Conservation (phyloP, 2,113 vertebrate species). For the Setophaga petechia region DNA sequence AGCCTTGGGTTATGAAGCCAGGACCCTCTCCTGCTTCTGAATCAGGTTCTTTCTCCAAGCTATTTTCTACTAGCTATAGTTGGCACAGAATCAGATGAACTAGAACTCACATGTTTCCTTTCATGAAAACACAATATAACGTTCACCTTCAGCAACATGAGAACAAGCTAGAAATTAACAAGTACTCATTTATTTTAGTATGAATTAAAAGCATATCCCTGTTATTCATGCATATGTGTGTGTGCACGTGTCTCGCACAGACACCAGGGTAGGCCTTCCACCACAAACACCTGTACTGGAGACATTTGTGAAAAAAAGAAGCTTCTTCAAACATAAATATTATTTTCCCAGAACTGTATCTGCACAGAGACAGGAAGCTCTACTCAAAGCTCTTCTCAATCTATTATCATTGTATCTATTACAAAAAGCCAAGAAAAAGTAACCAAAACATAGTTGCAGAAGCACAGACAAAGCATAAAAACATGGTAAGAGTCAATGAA, state of each 20-base stretch:
- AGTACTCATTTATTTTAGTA: not conserved
- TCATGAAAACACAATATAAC: not conserved
- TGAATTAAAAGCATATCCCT: not conserved
- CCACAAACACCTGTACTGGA: not conserved
- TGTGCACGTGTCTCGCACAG: rapidly evolving
- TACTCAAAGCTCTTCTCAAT: not conserved
- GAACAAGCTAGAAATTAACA: not conserved
- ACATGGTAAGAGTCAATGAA: not conserved
- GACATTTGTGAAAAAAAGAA: not conserved
- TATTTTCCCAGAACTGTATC: not conserved
- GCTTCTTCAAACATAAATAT: not conserved
- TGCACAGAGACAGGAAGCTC: not conserved
- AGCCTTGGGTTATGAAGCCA: not conserved
- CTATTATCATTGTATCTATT: not conserved
- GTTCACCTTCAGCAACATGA: not conserved
- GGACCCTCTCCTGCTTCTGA: not conserved
- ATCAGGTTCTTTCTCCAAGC: not conserved
- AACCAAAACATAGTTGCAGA: not conserved
- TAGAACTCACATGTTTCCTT: not conserved
- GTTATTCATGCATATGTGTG: not conserved
- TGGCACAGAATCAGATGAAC: not conserved
- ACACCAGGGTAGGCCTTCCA: not conserved
- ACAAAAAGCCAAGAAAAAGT: not conserved
- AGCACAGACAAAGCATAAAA: not conserved
- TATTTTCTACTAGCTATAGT: not conserved